Evolutionary conservation across 53 echinoderm and acorn worm genomes (phyloP), one percentile per base, ranked within the genome.

Genomic region (Zoroaster sp.): DNA sequence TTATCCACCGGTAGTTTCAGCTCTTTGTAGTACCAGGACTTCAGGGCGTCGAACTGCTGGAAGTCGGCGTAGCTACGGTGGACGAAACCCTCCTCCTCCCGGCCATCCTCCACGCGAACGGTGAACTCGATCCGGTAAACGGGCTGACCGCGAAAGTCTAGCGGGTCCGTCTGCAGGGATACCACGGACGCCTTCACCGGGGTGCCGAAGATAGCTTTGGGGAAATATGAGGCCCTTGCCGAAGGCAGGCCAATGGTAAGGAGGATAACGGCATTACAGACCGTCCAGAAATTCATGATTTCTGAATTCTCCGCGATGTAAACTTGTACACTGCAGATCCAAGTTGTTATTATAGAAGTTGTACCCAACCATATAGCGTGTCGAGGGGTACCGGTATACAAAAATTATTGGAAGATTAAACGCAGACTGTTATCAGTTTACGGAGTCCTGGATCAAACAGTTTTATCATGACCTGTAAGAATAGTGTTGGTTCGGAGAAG

Each of bases 61-160:
- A 93, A 93, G 45, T 93, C 93, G 0, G 69, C 54, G 78, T 43
- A 93, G 54, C 87, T 87, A 17, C 93, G 91, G 89, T 88, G 90
- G 82, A 93, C 83, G 75, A 81, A 91, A 23, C 81, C 83, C 2
- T 52, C 37, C 11, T 41, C 74, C 15, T 51, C 65, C 55, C 63
- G 35, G 4, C 90, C 88, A 12, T 82, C 87, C 12, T 69, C 74
- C 0, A 51, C 47, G 17, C 79, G 74, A 39, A 91, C 88, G 69
- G 37, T 69, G 80, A 82, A 91, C 44, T 91, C 91, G 74, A 93
- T 91, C 30, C 87, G 75, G 51, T 88, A 93, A 32, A 87, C 88
- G 11, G 88, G 81, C 33, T 80, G 65, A 4, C 91, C 91, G 36
- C 91, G 80, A 65, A 93, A 91, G 52, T 91, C 91, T 4, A 59